Conservation (phyloP, 2,113 vertebrate genomes). For the Addax nasomaculatus region DNA sequence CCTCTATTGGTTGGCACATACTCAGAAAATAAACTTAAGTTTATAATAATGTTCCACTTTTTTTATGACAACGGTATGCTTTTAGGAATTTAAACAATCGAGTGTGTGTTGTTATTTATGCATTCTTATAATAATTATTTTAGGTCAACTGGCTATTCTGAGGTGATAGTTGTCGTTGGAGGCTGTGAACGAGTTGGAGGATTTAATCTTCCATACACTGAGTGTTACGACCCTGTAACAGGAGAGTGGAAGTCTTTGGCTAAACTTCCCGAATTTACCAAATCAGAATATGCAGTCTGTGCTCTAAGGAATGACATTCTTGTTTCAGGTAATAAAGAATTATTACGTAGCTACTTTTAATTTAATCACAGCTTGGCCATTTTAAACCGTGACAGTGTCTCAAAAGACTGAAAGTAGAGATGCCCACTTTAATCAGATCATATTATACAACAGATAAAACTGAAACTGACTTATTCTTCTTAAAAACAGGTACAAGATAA, state of each 20-base stretch:
- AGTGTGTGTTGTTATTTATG: neutral
- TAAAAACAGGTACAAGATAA: neutral
- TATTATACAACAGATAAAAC: constrained; percentile 11
- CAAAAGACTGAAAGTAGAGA: neutral
- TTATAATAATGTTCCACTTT: neutral
- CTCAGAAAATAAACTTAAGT: neutral
- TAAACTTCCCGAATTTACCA: constrained; percentile 98
- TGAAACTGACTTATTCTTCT: neutral
- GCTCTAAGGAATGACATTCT: constrained; percentile 97
- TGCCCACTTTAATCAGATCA: neutral
- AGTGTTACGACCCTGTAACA: constrained; percentile 97
- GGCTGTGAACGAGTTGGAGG: constrained; percentile 96
- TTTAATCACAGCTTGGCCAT: neutral
- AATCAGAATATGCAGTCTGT: constrained; percentile 97
- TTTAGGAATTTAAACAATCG: neutral
- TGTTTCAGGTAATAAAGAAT: constrained; percentile 89
- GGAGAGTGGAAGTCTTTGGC: constrained; percentile 98
- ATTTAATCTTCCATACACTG: constrained; percentile 97
- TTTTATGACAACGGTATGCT: neutral
- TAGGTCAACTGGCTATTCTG: constrained; percentile 97
- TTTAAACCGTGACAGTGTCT: constrained; percentile 7
- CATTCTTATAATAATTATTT: constrained; percentile 51
- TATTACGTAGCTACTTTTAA: neutral
- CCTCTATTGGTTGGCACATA: neutral
- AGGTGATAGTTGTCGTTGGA: constrained; percentile 98